These are phyloP conservation scores for Cephonodes hylas DNA, from an alignment of 2,888 invertebrate genomes.

Conservation along the genomic window DNA sequence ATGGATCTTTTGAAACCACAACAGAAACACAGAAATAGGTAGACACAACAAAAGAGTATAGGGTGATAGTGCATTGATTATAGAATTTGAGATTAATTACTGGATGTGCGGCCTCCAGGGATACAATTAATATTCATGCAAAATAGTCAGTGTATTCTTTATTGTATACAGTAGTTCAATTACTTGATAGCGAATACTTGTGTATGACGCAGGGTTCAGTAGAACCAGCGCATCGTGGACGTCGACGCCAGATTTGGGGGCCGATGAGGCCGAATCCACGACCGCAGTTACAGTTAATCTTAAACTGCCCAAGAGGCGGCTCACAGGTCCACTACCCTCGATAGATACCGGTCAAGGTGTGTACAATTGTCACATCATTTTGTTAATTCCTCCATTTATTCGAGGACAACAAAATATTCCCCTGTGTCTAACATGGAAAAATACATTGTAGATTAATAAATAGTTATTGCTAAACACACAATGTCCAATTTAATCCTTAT, in stretches of 20 bases:
- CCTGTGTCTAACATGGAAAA: no score
- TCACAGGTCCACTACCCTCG: slow-evolving; percentile 79
- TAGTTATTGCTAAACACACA: no score
- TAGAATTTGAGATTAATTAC: background rate
- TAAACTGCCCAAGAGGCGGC: slow-evolving; percentile 84
- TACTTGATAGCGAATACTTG: background rate
- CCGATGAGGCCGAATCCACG: slow-evolving; percentile 79
- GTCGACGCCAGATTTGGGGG: slow-evolving; percentile 90
- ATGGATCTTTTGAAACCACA: no score
- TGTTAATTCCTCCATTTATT: slow-evolving; percentile 10
- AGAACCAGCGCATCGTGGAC: slow-evolving; percentile 85
- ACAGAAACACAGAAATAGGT: no score
- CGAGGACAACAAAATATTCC: no score
- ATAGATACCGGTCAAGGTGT: slow-evolving; percentile 78
- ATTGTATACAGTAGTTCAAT: background rate
- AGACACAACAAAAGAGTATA: no score
- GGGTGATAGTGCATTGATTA: no score
- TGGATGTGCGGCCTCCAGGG: no score
- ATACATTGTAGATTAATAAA: no score
- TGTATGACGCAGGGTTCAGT: slow-evolving; percentile 55
- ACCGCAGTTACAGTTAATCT: slow-evolving; percentile 86
- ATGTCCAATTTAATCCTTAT: background rate
- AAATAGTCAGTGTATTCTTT: no score
- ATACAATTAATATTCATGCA: no score
- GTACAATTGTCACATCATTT: slow-evolving; percentile 3